Evolutionary conservation across 2,888 invertebrate genomes (phyloP), one percentile per base, ranked within the genome.

Genomic region (Trissolcus japonicus): DNA sequence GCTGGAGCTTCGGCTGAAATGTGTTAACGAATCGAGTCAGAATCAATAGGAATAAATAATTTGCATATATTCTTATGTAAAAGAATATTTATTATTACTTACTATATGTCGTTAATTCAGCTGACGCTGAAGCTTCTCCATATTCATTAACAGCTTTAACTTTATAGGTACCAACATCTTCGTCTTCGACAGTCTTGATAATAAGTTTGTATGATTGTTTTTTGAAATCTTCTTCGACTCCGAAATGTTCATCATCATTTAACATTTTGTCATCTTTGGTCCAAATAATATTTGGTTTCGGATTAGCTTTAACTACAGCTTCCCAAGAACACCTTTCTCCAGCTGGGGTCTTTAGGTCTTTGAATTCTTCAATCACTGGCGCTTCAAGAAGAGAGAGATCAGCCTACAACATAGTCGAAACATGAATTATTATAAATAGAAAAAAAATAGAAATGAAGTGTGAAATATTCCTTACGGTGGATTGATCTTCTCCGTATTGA

Each of bases 211-310:
- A 94, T 6, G 91, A 91, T 82, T 93, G 93, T n/a, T 91, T 91
- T 4, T 90, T 91, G 14, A 89, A 89, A 82, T 94, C 93, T 78
- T 92, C 92, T 0, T 91, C 89, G 55, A 93, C 91, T n/a, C 91
- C 91, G 78, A 91, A 90, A 69, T 90, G 91, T 1, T 91, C 91
- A 9, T 91, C 91, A 0, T 92, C 91, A 81, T 92, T 90, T 68
- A 94, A 90, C 21, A 91, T 91, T 72, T 92, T 90, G 13, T 92
- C 93, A 80, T 94, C 93, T 86, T 93, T 94, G 46, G 79, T 76
- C 97, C 98, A 98, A 82, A 94, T 93, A 1, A 99, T 93, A 80
- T 94, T 94, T 1, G 98, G 96, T 79, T 94, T 93, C 0, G 99
- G 99, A 89, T 96, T 96, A 21, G 98, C 97, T 82, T 94, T 93